Evolutionary conservation across 2,113 vertebrate species (phyloP).

Genomic region (Parus major): DNA sequence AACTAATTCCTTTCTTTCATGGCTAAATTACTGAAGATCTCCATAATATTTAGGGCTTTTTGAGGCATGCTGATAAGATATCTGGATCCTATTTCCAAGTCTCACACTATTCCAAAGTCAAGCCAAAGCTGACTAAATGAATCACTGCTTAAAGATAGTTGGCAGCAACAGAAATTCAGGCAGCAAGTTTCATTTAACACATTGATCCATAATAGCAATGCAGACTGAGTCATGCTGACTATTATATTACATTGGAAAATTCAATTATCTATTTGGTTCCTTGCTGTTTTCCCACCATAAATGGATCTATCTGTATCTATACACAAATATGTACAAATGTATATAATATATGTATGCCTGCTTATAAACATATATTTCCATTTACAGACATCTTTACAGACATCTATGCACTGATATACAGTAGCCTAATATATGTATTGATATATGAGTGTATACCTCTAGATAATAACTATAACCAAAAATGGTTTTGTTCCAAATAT

Average conservation of each 20-base stretch:
- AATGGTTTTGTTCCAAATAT: background rate
- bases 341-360: background rate
- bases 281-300: background rate
- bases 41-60: background rate
- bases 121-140: slow-evolving; percentile 18
- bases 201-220: background rate
- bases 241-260: background rate
- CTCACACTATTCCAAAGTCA: background rate
- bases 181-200: slow-evolving; percentile 25
- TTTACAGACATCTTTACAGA: background rate
- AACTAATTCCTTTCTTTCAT: background rate
- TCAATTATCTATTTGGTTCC: background rate
- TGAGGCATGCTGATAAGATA: background rate
- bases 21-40: background rate
- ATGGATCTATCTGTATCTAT: background rate
- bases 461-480: background rate
- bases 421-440: background rate
- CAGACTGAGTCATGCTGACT: slow-evolving; percentile 5
- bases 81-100: background rate
- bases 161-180: background rate
- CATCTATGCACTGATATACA: background rate
- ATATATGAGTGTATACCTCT: background rate
- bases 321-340: background rate
- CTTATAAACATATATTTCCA: background rate
- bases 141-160: slow-evolving; percentile 9